Evolutionary conservation across 2,113 vertebrate species (phyloP).

Genomic region (Ariopsis seemanni): DNA sequence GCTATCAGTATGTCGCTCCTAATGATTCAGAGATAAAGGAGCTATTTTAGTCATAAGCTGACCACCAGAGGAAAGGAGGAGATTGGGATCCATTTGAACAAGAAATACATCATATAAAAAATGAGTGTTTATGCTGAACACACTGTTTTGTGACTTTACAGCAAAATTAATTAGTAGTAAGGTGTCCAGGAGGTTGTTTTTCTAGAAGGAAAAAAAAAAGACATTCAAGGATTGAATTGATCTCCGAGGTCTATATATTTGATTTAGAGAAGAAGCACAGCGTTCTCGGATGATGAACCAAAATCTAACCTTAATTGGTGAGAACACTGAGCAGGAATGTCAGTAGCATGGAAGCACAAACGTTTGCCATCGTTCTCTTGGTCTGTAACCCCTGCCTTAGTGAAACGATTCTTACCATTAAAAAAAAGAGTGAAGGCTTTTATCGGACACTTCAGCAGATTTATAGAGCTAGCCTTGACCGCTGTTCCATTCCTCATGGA

Average conservation of each 20-base stretch:
- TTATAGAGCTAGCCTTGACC: conserved; percentile 80
- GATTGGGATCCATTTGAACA: conserved; percentile 38
- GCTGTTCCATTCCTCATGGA: conserved; percentile 55
- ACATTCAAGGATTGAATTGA: not conserved
- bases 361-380: conserved; percentile 43
- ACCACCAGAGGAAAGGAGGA: conserved; percentile 44
- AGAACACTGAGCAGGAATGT: not conserved
- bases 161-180: not conserved
- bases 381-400: conserved; percentile 60
- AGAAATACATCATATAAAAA: not conserved
- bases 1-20: conserved; percentile 57
- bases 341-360: conserved; percentile 30
- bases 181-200: not conserved
- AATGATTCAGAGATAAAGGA: conserved; percentile 67
- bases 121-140: not conserved
- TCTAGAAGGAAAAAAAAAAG: not conserved
- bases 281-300: conserved; percentile 1
- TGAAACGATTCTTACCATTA: conserved; percentile 63
- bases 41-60: conserved; percentile 65
- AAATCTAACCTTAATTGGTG: conserved; percentile 42
- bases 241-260: not conserved
- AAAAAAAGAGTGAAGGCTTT: conserved; percentile 45
- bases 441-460: conserved; percentile 65
- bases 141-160: not conserved
- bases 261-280: conserved; percentile 5